Evolutionary conservation across 1,140 invertebrate species (phyloP).

Genomic region (Scaptodrosophila lebanonensis): DNA sequence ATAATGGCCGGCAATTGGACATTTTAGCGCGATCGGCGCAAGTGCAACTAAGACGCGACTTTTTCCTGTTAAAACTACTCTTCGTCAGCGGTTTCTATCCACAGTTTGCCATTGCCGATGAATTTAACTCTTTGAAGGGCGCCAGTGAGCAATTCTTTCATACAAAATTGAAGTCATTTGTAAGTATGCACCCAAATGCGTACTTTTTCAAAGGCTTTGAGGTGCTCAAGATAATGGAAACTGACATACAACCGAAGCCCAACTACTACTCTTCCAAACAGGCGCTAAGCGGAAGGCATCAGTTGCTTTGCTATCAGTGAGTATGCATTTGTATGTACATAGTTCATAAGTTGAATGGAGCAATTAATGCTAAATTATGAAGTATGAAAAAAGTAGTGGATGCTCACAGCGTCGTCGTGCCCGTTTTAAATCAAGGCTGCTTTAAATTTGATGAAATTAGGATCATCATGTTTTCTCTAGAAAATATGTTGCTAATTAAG

Average conservation of each 20-base stretch:
- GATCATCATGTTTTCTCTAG: no score
- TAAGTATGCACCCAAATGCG: conserved; percentile 93
- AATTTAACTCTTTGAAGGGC: conserved; percentile 93
- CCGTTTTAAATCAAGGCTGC: no score
- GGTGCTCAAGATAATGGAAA: conserved; percentile 86
- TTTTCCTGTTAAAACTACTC: conserved; percentile 93
- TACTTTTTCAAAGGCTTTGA: conserved; percentile 91
- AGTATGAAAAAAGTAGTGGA: no score
- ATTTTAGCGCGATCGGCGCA: conserved; percentile 76
- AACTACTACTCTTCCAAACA: conserved; percentile 84
- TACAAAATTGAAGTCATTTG: conserved; percentile 92
- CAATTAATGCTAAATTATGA: no score
- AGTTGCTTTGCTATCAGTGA: conserved; percentile 92
- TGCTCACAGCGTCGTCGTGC: no score
- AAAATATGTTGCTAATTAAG: no score
- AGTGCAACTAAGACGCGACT: conserved; percentile 87
- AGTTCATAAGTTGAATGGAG: no score
- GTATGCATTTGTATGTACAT: conserved; percentile 55
- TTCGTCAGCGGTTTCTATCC: conserved; percentile 95
- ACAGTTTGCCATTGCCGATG: conserved; percentile 93
- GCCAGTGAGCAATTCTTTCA: conserved; percentile 95
- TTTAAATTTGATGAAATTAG: no score
- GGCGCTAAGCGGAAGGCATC: conserved; percentile 89
- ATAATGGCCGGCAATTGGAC: conserved; percentile 83
- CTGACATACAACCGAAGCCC: conserved; percentile 83